Evolutionary conservation across 2,888 invertebrate genomes (phyloP), one percentile per base, ranked within the genome.

Genomic region (Nomada fabriciana): DNA sequence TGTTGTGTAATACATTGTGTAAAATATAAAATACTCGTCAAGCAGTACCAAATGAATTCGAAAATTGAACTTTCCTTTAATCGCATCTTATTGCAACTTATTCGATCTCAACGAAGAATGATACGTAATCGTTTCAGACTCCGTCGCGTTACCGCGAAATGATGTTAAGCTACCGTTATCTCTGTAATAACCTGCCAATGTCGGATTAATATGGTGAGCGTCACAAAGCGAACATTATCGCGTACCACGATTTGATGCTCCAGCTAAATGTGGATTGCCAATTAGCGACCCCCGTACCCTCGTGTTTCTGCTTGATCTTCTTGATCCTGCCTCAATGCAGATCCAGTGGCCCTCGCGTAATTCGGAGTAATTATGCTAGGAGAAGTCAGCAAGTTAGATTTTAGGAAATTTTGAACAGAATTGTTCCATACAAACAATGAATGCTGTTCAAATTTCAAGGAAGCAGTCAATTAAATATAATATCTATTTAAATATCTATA

Each of bases 111-210:
- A 20, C 10, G 36, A 55, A 69, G 36, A n/a, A 52, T 29, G 47
- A 20, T 65, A 55, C 23, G 4, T 13, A 18, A 20, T n/a, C 53
- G 63, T 75, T 55, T 43, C 43, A 70, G 59, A 18, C 74, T 76
- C 63, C 71, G 80, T 81, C 67, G 59, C 71, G 69, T 79, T 83
- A 80, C 83, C 83, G 42, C 83, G 76, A 86, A 85, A 86, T 73
- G 80, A 80, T 65, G 85, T 88, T 85, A 88, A 83, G 72, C 83
- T 80, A 74, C 85, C 80, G 80, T 88, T 88, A 88, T 88, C 86
- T 76, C 77, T 55, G 52, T 83, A 88, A 88, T 88, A 86, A 80
- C 83, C 82, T 73, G 70, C n/a, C 69, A 79, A 76, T 68, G 77
- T 67, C 55, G 57, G 76, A 69, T 59, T 79, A 75, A 77, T 82